Base-by-base conservation (phyloP, 2,113 vertebrate species). In the Heteronetta atricapilla region DNA sequence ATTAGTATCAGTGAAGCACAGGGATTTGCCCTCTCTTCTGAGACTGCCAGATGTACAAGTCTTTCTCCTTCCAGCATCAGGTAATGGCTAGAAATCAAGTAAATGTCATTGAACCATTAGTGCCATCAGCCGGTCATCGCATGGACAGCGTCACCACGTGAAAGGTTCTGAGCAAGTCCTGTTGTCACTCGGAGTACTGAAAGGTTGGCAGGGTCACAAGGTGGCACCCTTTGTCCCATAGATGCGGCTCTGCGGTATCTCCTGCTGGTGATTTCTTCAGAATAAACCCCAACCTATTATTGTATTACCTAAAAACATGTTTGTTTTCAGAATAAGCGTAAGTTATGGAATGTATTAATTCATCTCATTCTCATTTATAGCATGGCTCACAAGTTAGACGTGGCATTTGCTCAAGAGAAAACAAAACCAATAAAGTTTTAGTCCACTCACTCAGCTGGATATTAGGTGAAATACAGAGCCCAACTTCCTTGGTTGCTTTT, bases 1-100 rank as follows among this genome's bases (percentile, higher is more conserved):
- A 95, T 94, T 93, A 96, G 8, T 70, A 88, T 77, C 72, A 77
- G 63, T 5, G 40, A 91, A 90, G 88, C 95, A 77, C 31, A 77
- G 96, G 85, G 94, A 96, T 91, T 88, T 90, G 73, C 36, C 44
- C 68, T 91, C 63, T 74, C 85, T 89, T 85, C 67, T 26, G 92
- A 96, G 90, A 88, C 3, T 72, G 79, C 55, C 79, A 96, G 76
- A 93, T 82, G 85, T 80, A 86, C 82, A 72, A 77, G 42, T 85
- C 50, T 34, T 82, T 88, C 88, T 69, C 44, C 55, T 91, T 83
- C 62, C 79, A 50, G 34, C 25, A 14, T 58, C 85, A 93, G 40
- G 82, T 79, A 68, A 87, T 4, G 44, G 53, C 62, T 91, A 59
- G 12, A 58, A 76, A 28, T 89, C 44, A 89, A 94, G 66, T 21